These are phyloP conservation scores for Agonopterix alstromeriana DNA, from an alignment of 2,888 invertebrate species.

Conservation along the genomic window DNA sequence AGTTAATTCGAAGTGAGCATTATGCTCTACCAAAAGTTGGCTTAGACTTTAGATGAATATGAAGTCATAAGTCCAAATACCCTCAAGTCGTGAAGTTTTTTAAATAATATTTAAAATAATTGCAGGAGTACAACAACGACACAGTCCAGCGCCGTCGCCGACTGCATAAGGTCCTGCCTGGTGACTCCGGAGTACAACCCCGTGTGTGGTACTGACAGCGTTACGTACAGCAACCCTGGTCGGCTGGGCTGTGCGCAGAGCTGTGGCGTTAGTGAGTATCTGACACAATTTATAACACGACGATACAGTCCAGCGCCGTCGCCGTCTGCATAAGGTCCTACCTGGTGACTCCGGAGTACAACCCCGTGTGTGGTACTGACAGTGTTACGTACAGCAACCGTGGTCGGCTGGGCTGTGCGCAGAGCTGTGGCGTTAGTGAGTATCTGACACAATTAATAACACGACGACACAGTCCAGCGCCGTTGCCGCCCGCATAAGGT, in stretches of 20 bases:
- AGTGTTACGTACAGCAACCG: slow-evolving; percentile 47
- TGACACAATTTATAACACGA: neutral
- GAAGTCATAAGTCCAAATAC: too few species aligned
- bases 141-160: neutral
- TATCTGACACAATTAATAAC: neutral
- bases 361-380: slow-evolving; percentile 62
- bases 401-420: slow-evolving; percentile 52
- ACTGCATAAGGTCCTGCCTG: neutral
- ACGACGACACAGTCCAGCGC: too few species aligned
- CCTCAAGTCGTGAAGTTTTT: too few species aligned
- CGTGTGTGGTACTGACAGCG: slow-evolving; percentile 54
- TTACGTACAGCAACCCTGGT: slow-evolving; percentile 50
- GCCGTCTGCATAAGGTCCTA: slow-evolving; percentile 32
- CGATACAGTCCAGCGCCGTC: too few species aligned
- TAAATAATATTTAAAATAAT: too few species aligned
- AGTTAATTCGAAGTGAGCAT: too few species aligned
- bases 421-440: slow-evolving; percentile 57
- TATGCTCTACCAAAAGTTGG: too few species aligned
- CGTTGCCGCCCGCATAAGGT: slow-evolving; percentile 14
- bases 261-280: slow-evolving; percentile 58
- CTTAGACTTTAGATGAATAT: too few species aligned
- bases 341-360: slow-evolving; percentile 43
- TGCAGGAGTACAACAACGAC: slow-evolving; percentile 1
- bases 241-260: slow-evolving; percentile 43
- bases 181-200: slow-evolving; percentile 44